A percentile compares a stretch with the other conserved stretches of the same genome.
These are phyloP conservation scores for Homarus gammarus DNA, from an alignment of 2,888 invertebrate species.

Conservation along the genomic window DNA sequence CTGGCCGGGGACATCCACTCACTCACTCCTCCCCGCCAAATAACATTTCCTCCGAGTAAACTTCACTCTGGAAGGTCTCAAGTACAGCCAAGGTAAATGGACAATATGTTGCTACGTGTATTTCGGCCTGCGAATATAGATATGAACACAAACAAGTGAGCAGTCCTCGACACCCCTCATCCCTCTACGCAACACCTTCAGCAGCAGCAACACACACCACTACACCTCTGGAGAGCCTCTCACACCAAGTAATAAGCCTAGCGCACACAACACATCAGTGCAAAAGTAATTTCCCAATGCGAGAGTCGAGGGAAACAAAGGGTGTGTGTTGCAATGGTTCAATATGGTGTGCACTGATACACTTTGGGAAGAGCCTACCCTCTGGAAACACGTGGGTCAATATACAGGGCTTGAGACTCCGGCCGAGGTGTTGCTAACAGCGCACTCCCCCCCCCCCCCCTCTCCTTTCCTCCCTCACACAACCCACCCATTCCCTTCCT, in stretches of 20 bases:
- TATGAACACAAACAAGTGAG: conserved; percentile 46
- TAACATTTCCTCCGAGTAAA: neutral
- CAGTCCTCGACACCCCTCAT: neutral
- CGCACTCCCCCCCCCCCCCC: neutral
- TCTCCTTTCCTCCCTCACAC: neutral
- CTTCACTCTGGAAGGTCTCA: conserved; percentile 12
- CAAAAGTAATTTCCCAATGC: conserved; percentile 37
- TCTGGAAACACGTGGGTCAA: conserved; percentile 69
- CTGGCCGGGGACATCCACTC: conserved; percentile 14
- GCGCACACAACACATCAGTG: conserved; percentile 29
- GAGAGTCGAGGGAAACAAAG: neutral
- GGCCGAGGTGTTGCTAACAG: conserved; percentile 47
- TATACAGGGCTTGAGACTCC: conserved; percentile 52
- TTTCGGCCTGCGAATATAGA: conserved; percentile 3
- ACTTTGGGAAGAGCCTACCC: conserved; percentile 52
- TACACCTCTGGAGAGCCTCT: neutral
- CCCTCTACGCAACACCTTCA: neutral
- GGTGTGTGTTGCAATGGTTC: conserved; percentile 33
- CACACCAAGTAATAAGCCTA: conserved; percentile 27
- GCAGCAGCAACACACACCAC: neutral
- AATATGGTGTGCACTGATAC: conserved; percentile 68
- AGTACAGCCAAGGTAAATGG: conserved; percentile 20
- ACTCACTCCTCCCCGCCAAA: neutral
- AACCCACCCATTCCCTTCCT: neutral
- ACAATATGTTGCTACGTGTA: conserved; percentile 29